phyloP scores from a whole-genome alignment of 2,888 invertebrate genomes.

The Parthenolecanium corni region DNA sequence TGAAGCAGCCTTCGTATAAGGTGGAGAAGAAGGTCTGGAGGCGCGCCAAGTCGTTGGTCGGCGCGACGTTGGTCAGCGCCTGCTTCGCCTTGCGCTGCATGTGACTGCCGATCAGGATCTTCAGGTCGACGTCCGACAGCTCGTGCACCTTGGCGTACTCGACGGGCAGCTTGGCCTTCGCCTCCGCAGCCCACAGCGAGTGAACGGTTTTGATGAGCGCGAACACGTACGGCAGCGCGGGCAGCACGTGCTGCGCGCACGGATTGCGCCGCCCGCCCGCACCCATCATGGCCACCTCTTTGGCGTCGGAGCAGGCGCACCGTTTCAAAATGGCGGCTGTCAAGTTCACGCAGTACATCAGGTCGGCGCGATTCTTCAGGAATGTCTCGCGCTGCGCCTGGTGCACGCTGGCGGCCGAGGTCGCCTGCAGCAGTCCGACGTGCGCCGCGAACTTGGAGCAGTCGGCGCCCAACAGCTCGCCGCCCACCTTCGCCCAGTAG shows the following conservation, averaged over 20 bases:
- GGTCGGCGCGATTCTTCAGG: conserved; percentile 29
- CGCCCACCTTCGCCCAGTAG: conserved; percentile 27
- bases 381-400: conserved; percentile 14
- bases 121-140: conserved; percentile 29
- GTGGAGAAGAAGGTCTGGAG: conserved; percentile 74
- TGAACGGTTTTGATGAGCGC: conserved; percentile 68
- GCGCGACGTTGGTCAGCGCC: conserved; percentile 25
- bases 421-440: conserved; percentile 18
- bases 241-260: conserved; percentile 68
- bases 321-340: conserved; percentile 27
- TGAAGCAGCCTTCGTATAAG: conserved; percentile 70
- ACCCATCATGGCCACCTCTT: conserved; percentile 7
- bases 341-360: conserved; percentile 29
- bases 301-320: conserved; percentile 13
- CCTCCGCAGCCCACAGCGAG: conserved; percentile 61
- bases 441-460: conserved; percentile 18
- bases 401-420: neutral
- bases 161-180: conserved; percentile 35
- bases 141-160: conserved; percentile 26
- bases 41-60: conserved; percentile 51
- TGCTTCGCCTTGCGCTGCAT: conserved; percentile 19
- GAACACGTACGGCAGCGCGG: conserved; percentile 66
- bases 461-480: conserved; percentile 9
- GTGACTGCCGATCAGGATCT: conserved; percentile 23
- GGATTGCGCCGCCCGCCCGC: conserved; percentile 73